Evolutionary conservation across 2,113 vertebrate species (phyloP).

Genomic region (Motacilla alba): DNA sequence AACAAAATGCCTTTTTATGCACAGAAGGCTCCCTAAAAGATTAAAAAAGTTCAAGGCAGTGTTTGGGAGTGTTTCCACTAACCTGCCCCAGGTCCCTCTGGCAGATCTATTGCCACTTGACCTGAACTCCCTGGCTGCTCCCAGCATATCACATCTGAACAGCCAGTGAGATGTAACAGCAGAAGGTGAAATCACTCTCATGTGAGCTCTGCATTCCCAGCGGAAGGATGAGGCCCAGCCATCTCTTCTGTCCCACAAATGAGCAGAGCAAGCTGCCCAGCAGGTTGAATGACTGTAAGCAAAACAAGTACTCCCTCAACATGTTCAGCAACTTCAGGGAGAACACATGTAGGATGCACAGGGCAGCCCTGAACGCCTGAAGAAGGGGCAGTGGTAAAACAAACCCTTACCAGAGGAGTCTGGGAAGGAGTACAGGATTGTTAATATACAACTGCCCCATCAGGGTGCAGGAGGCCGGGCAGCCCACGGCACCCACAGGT

Average conservation of each 20-base stretch:
- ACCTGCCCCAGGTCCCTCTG: not conserved
- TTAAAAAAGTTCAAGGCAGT: not conserved
- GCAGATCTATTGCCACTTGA: not conserved
- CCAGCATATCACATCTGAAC: not conserved
- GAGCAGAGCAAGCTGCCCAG: conserved; percentile 26
- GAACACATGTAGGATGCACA: not conserved
- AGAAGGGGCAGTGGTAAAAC: not conserved
- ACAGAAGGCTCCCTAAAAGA: conserved; percentile 28
- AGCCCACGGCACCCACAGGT: not conserved
- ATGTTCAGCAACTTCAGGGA: conserved; percentile 26
- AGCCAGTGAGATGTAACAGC: not conserved
- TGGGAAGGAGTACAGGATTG: not conserved
- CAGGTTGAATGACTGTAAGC: conserved; percentile 53
- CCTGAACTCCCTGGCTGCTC: not conserved
- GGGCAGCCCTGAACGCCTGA: not conserved
- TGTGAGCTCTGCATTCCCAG: not conserved
- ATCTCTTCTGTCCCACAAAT: not conserved
- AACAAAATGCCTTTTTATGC: conserved; percentile 32
- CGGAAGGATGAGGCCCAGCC: not conserved
- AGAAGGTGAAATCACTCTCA: not conserved
- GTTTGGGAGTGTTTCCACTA: not conserved
- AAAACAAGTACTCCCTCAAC: conserved; percentile 53
- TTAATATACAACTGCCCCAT: not conserved
- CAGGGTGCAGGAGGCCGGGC: not conserved
- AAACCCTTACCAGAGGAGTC: not conserved